Percentiles rank a stretch among this genome's conserved stretches.
Conservation (phyloP, 2,113 vertebrate species). For the Heliornis fulica region DNA sequence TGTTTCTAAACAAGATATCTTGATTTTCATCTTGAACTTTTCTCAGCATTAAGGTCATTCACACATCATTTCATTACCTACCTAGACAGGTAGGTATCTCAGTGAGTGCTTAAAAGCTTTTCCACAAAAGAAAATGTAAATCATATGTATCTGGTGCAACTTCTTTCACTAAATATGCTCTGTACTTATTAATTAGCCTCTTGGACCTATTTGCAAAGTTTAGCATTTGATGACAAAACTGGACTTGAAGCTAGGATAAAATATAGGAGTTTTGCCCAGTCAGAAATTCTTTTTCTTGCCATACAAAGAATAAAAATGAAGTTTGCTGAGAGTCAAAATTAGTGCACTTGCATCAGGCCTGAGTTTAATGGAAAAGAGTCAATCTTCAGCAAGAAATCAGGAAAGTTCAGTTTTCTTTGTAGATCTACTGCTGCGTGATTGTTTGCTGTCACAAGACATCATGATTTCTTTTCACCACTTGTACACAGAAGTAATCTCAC, state of each 20-base stretch:
- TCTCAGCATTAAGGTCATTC: neutral
- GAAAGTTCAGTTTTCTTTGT: neutral
- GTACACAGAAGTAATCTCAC: neutral
- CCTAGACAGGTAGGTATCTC: neutral
- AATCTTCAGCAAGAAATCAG: neutral
- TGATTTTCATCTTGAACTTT: neutral
- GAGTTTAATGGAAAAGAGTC: neutral
- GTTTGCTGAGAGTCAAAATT: neutral
- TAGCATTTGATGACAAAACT: neutral
- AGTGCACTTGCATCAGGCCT: neutral
- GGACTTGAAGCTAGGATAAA: neutral
- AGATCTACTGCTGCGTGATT: neutral
- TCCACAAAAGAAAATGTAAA: neutral
- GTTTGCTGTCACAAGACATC: neutral
- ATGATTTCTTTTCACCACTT: neutral
- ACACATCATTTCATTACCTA: neutral
- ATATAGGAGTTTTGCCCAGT: neutral
- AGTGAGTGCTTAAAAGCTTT: neutral
- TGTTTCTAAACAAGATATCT: neutral
- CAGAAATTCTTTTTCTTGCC: neutral
- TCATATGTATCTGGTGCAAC: accelerated
- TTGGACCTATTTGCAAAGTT: neutral
- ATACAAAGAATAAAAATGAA: neutral
- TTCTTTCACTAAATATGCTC: neutral
- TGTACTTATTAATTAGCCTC: neutral